A percentile compares a stretch with the other conserved stretches of the same genome.
These are phyloP conservation scores for Aphaenogaster rudis DNA, from an alignment of 1,140 invertebrate species.

Conservation along the genomic window DNA sequence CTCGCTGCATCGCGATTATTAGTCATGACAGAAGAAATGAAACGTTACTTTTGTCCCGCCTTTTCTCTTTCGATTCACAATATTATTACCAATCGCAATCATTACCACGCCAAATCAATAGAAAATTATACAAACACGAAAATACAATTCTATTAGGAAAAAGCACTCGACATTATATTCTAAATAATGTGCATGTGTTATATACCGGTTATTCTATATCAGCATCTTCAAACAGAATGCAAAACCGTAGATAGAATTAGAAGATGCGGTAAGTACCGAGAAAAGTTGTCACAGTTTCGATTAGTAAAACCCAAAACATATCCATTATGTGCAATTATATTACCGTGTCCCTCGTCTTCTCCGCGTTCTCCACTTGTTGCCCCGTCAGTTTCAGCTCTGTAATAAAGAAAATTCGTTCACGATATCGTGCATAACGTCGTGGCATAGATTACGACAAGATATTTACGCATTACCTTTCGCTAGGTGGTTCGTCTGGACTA, in stretches of 20 bases:
- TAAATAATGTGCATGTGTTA: slow-evolving; percentile 35
- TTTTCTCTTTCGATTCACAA: slow-evolving; percentile 36
- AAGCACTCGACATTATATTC: slow-evolving; percentile 48
- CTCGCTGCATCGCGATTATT: slow-evolving; percentile 50
- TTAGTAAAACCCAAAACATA: slow-evolving; percentile 49
- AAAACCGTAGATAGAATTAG: slow-evolving; percentile 8
- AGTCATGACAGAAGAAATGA: slow-evolving; percentile 47
- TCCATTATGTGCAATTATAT: slow-evolving; percentile 65
- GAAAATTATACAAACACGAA: neutral
- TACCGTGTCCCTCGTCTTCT: slow-evolving; percentile 87
- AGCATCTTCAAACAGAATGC: slow-evolving; percentile 4
- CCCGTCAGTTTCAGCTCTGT: slow-evolving; percentile 89
- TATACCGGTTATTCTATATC: neutral
- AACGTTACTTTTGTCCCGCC: neutral
- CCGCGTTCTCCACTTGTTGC: slow-evolving; percentile 88
- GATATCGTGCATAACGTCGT: neutral
- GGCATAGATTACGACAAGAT: neutral
- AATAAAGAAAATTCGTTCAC: slow-evolving; percentile 50
- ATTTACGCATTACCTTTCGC: slow-evolving; percentile 85
- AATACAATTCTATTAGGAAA: slow-evolving; percentile 25
- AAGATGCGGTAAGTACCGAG: slow-evolving; percentile 35
- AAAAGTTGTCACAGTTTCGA: slow-evolving; percentile 31
- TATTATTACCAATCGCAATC: slow-evolving; percentile 16
- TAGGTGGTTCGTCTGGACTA: slow-evolving; percentile 87
- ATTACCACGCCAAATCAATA: slow-evolving; percentile 28